Conservation (phyloP, 2,888 invertebrate species). For the Nomada ferruginata region DNA sequence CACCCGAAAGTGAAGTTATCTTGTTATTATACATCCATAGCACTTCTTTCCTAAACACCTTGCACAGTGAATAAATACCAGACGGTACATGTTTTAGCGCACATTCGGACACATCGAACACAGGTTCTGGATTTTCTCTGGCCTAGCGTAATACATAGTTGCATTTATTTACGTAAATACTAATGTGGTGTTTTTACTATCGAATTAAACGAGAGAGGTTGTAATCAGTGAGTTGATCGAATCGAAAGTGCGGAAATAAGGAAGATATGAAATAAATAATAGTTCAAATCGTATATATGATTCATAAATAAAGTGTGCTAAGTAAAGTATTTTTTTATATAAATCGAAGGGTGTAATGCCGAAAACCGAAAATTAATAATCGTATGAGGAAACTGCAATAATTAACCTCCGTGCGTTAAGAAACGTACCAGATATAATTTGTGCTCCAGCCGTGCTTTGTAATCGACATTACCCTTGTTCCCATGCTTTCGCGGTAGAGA, state of each 20-base stretch:
- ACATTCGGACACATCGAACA: constrained; percentile 93
- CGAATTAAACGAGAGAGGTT: background rate
- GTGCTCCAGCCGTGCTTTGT: constrained; percentile 87
- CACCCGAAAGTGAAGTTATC: constrained; percentile 88
- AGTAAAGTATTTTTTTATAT: background rate
- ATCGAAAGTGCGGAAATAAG: background rate
- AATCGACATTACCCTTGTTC: constrained; percentile 83
- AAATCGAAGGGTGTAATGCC: background rate
- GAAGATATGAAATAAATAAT: background rate
- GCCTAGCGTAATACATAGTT: constrained; percentile 85
- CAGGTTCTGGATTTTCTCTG: constrained; percentile 91
- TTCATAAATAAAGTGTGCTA: background rate
- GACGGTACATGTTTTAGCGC: constrained; percentile 90
- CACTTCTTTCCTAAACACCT: constrained; percentile 91
- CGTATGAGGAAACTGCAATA: background rate
- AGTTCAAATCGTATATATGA: background rate
- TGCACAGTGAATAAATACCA: constrained; percentile 92
- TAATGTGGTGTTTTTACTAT: background rate
- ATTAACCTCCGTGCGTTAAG: constrained; percentile 56
- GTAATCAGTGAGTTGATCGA: background rate
- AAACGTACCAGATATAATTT: constrained; percentile 86
- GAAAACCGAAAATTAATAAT: constrained; percentile 5
- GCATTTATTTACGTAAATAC: background rate
- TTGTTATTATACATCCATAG: constrained; percentile 89
- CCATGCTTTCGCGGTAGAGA: constrained; percentile 78